Base-by-base conservation (phyloP, 53 echinoderm and acorn worm species). In the Holothuria leucospilota region DNA sequence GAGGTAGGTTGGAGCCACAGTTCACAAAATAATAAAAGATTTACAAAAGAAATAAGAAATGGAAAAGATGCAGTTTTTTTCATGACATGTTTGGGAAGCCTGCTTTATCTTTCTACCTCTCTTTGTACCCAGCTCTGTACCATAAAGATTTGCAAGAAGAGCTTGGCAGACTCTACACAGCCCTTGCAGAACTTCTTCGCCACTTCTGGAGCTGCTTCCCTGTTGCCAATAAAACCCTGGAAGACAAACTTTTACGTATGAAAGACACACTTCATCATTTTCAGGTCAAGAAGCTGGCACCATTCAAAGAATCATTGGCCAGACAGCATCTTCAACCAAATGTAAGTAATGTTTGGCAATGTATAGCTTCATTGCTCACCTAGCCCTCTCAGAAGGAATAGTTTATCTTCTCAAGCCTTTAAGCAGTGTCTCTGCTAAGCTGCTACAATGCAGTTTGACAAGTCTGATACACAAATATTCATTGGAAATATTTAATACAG, bases 121-220 rank as follows among this genome's bases (percentile, higher is more conserved):
- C 56, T 56, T 18, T 4, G 5, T 83, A 29, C 78, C 11, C 86
- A 97, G 96, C 94, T 39, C 66, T 97, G 20, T 97, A 97, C 67
- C 91, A 86, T 65, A 87, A 87, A 29, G 97, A 97, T 18, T 85
- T 93, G 12, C 95, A 97, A 38, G 87, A 91, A 21, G 97, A 97
- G 42, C 70, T 97, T 39, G 91, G 91, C 59, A 87, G 87, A 16
- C 68, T 97, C 23, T 97, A 95, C 60, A 68, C 87, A 0, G 92
- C 94, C 64, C 90, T 97, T 3, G 85, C 91, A 4, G 95, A 95
- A 71, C 83, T 95, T 16, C 90, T 95, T 9, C 82, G 95, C 20
- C 95, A 95, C 51, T 97, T 95, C 69, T 97, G 97, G 97, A 75
- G 89, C 20, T 97, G 95, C 81, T 97, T 97, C 49, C 95, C 97